Base-by-base conservation (phyloP, 2,797 vertebrate species). In the Chloroceryle amazona region DNA sequence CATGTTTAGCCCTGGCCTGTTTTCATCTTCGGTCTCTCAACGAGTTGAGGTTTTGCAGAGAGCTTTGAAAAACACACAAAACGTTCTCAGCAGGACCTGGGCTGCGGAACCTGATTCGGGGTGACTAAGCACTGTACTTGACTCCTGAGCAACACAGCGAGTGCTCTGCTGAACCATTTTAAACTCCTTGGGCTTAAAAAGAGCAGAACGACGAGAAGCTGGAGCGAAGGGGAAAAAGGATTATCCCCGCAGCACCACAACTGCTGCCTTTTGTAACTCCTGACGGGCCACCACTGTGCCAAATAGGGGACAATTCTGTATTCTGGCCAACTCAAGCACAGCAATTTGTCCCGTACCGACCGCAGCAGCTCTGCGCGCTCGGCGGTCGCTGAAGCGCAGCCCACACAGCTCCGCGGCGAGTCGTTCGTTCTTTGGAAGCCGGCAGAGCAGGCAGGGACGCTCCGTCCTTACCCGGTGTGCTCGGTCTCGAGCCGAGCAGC, bases 191-290 rank as follows among this genome's bases (percentile, higher is more conserved):
- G 29, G 51, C 83, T 89, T 49, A 55, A 4, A 70, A 76, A 94
- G 78, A 90, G 76, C 90, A 71, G 19, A 46, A 81, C 72, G 39
- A 81, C 41, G 4, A 71, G 86, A 19, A 65, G 47, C 78, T 41
- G 0, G 33, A 92, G 81, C 8, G 0, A 10, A 71, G 29, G 74
- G 57, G 57, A 26, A 20, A 44, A 39, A 29, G 81, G 84, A 86
- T 94, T 81, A 88, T 89, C 81, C 91, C 75, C 29, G 55, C 75
- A 68, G 75, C 79, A 88, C 79, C 84, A 18, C 75, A 57, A 46
- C 63, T 22, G 89, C 81, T 82, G 46, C 67, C 47, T 89, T 73
- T 37, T 60, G 52, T 67, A 46, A 60, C 15, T 76, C 81, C 78
- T 8, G 10, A 41, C 14, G 25, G 54, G 57, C 55, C 61, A 71